Evolutionary conservation across 2,797 vertebrate genomes (phyloP), one percentile per base, ranked within the genome.

Genomic region (Morus bassanus): DNA sequence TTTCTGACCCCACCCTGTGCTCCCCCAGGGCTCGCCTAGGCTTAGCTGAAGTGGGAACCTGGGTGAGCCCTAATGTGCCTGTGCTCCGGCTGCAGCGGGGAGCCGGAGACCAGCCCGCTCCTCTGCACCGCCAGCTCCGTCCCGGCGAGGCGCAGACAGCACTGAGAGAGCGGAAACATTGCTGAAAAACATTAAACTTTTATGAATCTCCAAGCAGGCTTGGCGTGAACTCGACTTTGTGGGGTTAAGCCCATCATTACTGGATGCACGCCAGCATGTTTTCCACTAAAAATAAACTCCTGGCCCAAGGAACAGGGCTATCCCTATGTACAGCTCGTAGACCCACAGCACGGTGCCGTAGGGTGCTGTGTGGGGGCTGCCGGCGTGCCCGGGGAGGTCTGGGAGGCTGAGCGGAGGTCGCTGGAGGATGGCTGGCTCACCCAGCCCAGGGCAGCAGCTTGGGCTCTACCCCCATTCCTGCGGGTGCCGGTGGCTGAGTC

Each of bases 321-420:
- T n/a, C 28, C 61, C 5, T 3, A 0, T 0, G 3, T 16, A 13
- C 13, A 33, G 45, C 43, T 35, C 5, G 1, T 10, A 43, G 11
- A 46, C 13, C n/a, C 2, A 0, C 6, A 5, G 61, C 1, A 1
- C 3, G 2, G 39, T 50, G 72, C 33, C 2, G 0, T 3, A 23
- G 51, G 57, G 56, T 9, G 31, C 35, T 2, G 3, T 10, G 41
- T 0, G 1, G 24, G 75, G 14, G 18, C 21, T 73, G 45, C 14
- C 0, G 1, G 13, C 0, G 0, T 37, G 17, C 48, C 30, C 3
- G 0, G 37, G 76, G 54, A 37, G 6, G 1, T 12, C 5, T 16
- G 33, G 46, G 56, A 61, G 43, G 23, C 59, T 43, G 60, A 50
- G 9, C 1, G 2, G 41, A 33, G 30, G 19, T 14, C 50, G 33